Evolutionary conservation across 1,140 invertebrate genomes (phyloP), one percentile per base, ranked within the genome.

Genomic region (Oryctes rhinoceros): DNA sequence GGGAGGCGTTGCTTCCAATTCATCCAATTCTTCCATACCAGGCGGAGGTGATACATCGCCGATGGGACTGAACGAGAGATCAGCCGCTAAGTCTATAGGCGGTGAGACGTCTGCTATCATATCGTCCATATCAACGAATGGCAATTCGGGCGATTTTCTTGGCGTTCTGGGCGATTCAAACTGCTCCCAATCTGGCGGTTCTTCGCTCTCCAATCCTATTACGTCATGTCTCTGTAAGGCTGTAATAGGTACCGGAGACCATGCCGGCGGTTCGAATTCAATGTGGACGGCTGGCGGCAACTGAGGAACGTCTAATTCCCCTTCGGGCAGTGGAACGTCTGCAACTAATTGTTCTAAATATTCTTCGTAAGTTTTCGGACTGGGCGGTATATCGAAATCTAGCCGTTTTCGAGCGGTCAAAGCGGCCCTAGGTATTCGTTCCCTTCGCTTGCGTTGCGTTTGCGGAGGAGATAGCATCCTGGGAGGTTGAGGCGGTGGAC

Each of bases 101-200:
- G 78, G 78, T 9, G 78, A 79, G 48, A 47, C 13, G 13, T 47
- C n/a, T 20, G 5, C 75, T 15, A 44, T 3, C 15, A 15, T 37
- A 30, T 76, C 75, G 11, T 76, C 75, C 18, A 76, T n/a, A 13
- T 76, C 47, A 7, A 48, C 47, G 18, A n/a, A 76, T 7, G 37
- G 75, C n/a, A 49, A 10, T 47, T 39, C 47, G 47, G 79, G 65
- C 1, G 65, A 71, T 71, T 24, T 24, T 10, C 65, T 35, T 11
- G 79, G 79, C 1, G 79, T 80, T 76, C 49, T 80, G 3, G 79
- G 79, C 39, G 79, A 80, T 49, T 18, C 13, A 76, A 74, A 80
- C 13, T 30, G 44, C 44, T 39, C 49, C n/a, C 67, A 49, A 35
- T 76, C 79, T 39, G 24, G 20, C 20, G 79, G 79, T 15, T n/a